These are phyloP conservation scores for Arothron firmamentum DNA, from an alignment of 2,113 vertebrate genomes.

Conservation along the genomic window DNA sequence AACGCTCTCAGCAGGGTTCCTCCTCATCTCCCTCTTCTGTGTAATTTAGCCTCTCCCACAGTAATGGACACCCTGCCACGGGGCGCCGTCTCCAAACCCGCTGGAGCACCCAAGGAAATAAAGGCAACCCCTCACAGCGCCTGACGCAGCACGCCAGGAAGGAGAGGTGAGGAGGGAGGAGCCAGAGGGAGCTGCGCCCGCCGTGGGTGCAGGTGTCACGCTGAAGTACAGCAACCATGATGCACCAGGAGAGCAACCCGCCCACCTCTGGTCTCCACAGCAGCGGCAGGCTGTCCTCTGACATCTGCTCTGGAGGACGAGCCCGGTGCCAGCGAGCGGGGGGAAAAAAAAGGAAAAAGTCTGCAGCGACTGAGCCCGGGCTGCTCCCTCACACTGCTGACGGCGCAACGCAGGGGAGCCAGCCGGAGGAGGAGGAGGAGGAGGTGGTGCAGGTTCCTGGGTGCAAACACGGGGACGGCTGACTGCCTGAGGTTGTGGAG, in stretches of 20 bases:
- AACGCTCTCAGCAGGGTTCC: conserved; percentile 38
- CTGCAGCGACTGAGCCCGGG: conserved; percentile 49
- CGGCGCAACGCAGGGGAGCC: conserved; percentile 34
- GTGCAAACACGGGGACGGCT: conserved; percentile 49
- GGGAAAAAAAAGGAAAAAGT: conserved; percentile 40
- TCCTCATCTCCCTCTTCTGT: conserved; percentile 44
- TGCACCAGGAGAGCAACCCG: conserved; percentile 12
- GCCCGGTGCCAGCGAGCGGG: conserved; percentile 42
- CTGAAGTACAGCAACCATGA: conserved; percentile 29
- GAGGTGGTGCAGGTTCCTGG: conserved; percentile 42
- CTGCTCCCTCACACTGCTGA: conserved; percentile 53
- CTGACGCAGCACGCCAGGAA: background rate
- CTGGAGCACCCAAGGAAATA: conserved; percentile 19
- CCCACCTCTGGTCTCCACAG: background rate
- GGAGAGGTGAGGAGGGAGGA: background rate
- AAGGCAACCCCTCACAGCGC: too few species aligned
- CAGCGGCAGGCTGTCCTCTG: conserved; percentile 27
- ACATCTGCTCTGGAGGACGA: conserved; percentile 33
- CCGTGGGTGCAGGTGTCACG: conserved; percentile 20
- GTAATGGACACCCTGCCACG: conserved; percentile 59
- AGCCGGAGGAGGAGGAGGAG: conserved; percentile 22
- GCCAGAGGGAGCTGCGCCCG: conserved; percentile 3
- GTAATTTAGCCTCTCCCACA: conserved; percentile 52
- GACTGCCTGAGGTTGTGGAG: conserved; percentile 48
- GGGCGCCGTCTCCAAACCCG: conserved; percentile 31